Evolutionary conservation across 2,113 vertebrate genomes (phyloP).

Genomic region (Corythoichthys haematopterus): DNA sequence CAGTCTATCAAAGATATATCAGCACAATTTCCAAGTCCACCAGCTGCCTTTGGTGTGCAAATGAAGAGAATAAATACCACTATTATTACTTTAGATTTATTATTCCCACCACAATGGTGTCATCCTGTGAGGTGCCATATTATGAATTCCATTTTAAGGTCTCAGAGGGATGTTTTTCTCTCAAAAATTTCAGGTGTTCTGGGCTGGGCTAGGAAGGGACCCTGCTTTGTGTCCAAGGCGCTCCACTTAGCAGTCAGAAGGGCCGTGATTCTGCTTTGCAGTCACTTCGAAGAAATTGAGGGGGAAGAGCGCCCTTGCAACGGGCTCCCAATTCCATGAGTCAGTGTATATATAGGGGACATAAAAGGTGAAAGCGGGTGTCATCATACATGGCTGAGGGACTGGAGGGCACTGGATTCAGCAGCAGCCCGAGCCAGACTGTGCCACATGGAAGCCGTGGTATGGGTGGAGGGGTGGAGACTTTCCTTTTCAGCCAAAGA

Average conservation of each 20-base stretch:
- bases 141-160: slow-evolving; percentile 77
- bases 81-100: slow-evolving; percentile 73
- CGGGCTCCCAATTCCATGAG: slow-evolving; percentile 55
- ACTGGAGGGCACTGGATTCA: slow-evolving; percentile 91
- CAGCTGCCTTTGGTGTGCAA: slow-evolving; percentile 99
- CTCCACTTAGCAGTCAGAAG: slow-evolving; percentile 79
- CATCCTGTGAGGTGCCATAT: slow-evolving; percentile 63
- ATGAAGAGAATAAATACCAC: slow-evolving; percentile 94
- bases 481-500: slow-evolving; percentile 94
- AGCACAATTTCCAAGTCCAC: slow-evolving; percentile 77
- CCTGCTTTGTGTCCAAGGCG: slow-evolving; percentile 83
- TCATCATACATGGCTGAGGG: slow-evolving; percentile 96
- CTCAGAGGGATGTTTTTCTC: slow-evolving; percentile 69
- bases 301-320: slow-evolving; percentile 20
- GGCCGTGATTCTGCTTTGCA: slow-evolving; percentile 66
- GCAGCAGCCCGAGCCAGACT: slow-evolving; percentile 87
- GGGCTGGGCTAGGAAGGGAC: slow-evolving; percentile 62
- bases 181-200: slow-evolving; percentile 37
- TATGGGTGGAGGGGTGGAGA: slow-evolving; percentile 82
- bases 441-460: slow-evolving; percentile 89
- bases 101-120: slow-evolving; percentile 73
- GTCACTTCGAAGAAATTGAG: slow-evolving; percentile 49
- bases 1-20: slow-evolving; percentile 61
- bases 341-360: slow-evolving; percentile 33
- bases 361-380: slow-evolving; percentile 22